Percentiles rank a stretch among this genome's conserved stretches.
phyloP scores from a whole-genome alignment of 2,888 invertebrate species.

The Tenthredo amoena region DNA sequence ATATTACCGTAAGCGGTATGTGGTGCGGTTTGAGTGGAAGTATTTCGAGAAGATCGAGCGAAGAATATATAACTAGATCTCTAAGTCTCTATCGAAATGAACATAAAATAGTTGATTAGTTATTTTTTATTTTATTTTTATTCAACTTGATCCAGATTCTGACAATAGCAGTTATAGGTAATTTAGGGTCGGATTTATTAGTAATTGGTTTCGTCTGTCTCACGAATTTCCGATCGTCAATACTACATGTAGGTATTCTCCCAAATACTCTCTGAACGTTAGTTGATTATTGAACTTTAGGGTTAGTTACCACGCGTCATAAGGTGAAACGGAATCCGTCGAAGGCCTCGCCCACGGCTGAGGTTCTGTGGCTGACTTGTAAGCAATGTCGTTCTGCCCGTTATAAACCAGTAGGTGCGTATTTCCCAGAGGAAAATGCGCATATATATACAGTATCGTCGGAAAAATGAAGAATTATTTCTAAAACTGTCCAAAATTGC shows the following conservation, averaged over 20 bases:
- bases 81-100: background rate
- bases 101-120: background rate
- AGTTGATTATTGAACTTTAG: background rate
- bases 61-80: background rate
- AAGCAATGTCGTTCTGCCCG: background rate
- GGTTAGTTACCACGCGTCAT: background rate
- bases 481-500: background rate
- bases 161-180: background rate
- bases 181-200: background rate
- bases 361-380: conserved; percentile 2
- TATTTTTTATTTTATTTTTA: background rate
- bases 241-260: background rate
- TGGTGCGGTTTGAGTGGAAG: background rate
- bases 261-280: background rate
- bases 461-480: background rate
- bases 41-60: background rate
- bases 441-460: background rate
- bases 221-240: background rate
- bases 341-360: background rate
- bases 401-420: background rate
- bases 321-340: background rate
- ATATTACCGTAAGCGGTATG: background rate
- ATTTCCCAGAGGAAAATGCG: background rate
- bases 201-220: background rate
- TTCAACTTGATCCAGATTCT: background rate